phyloP scores from a whole-genome alignment of 2,888 invertebrate species.

The Drosophila stalkeri region DNA sequence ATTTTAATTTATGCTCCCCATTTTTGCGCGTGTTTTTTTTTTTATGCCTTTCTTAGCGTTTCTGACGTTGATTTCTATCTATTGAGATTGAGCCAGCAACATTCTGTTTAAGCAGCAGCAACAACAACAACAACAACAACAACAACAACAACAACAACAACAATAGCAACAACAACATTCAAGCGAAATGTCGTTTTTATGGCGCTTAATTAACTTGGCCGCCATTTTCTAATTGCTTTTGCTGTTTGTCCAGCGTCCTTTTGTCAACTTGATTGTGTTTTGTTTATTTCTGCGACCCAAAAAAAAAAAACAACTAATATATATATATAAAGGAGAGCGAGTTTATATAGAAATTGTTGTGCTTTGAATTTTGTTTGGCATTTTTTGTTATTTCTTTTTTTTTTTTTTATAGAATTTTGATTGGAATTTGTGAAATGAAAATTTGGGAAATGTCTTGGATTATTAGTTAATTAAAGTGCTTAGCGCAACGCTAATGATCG shows the following conservation, averaged over 20 bases:
- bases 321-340: neutral
- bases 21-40: constrained; percentile 36
- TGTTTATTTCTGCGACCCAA: constrained; percentile 39
- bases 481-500: constrained; percentile 62
- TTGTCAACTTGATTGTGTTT: constrained; percentile 65
- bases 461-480: constrained; percentile 68
- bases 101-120: constrained; percentile 60
- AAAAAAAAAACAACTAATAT: constrained; percentile 9
- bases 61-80: constrained; percentile 74
- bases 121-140: constrained; percentile 27
- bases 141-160: constrained; percentile 30
- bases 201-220: constrained; percentile 78
- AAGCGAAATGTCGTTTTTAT: constrained; percentile 74
- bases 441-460: constrained; percentile 41
- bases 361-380: constrained; percentile 2
- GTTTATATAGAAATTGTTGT: constrained; percentile 5
- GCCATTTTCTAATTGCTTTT: constrained; percentile 76
- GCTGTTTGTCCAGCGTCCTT: constrained; percentile 64
- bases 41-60: constrained; percentile 54
- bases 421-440: constrained; percentile 42
- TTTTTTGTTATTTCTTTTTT: neutral
- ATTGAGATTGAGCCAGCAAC: constrained; percentile 72
- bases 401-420: constrained; percentile 25
- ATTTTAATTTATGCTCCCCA: constrained; percentile 76
- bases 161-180: constrained; percentile 25